Conservation (phyloP, 2,888 invertebrate genomes). For the Slavum lentiscoides region DNA sequence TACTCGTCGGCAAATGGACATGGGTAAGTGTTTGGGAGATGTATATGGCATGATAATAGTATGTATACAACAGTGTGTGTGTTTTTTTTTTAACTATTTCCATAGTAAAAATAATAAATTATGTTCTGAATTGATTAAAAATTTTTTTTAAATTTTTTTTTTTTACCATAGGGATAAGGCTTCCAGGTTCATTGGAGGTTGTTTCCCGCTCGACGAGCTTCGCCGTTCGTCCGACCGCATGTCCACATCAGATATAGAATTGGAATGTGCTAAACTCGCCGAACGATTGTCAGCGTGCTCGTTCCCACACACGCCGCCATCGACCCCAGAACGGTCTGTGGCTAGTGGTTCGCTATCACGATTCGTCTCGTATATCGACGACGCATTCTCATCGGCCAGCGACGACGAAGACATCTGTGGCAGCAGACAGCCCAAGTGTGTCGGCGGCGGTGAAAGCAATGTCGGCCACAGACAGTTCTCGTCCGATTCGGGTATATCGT, state of each 20-base stretch:
- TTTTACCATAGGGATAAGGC: slow-evolving; percentile 58
- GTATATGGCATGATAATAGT: background rate
- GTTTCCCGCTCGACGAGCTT: slow-evolving; percentile 63
- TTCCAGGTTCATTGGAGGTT: slow-evolving; percentile 65
- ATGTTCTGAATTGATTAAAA: too few species aligned
- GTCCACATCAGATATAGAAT: slow-evolving; percentile 54
- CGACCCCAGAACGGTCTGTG: slow-evolving; percentile 39
- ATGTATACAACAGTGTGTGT: too few species aligned
- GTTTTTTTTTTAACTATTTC: too few species aligned
- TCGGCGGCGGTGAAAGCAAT: slow-evolving; percentile 43
- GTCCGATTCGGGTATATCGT: slow-evolving; percentile 62
- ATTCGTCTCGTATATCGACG: slow-evolving; percentile 58
- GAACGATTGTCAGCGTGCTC: slow-evolving; percentile 57
- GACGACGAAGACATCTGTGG: slow-evolving; percentile 50
- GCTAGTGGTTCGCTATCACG: slow-evolving; percentile 55
- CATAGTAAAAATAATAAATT: too few species aligned
- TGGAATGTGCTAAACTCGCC: slow-evolving; percentile 56
- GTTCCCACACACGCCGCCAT: slow-evolving; percentile 55
- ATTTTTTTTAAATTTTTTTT: slow-evolving; percentile 9
- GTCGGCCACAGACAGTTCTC: slow-evolving; percentile 56
- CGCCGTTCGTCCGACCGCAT: slow-evolving; percentile 60
- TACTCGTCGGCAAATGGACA: slow-evolving; percentile 62
- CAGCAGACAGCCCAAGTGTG: background rate
- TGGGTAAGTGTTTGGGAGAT: slow-evolving; percentile 56
- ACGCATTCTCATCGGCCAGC: slow-evolving; percentile 56